phyloP scores from a whole-genome alignment of 1,140 invertebrate genomes.

The Triops longicaudatus region DNA sequence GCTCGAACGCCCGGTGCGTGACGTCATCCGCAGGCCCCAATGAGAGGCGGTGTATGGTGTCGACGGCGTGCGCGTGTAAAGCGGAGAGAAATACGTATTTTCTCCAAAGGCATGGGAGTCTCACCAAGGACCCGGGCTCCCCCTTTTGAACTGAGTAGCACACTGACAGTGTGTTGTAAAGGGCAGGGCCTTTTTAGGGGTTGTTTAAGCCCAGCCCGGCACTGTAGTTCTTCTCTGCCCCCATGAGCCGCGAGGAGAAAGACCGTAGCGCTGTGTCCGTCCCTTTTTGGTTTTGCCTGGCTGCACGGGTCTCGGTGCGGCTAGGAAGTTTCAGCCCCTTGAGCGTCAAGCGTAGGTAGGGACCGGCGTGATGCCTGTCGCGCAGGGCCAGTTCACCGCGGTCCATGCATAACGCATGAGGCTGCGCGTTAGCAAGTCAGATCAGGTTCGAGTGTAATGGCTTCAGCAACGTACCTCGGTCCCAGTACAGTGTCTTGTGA shows the following conservation, averaged over 20 bases:
- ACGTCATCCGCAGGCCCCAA: neutral
- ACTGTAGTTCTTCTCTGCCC: neutral
- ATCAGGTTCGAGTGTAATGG: conserved; percentile 29
- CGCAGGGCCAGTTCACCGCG: conserved; percentile 13
- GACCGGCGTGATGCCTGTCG: conserved; percentile 5
- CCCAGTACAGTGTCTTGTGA: conserved; percentile 28
- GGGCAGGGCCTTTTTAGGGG: neutral
- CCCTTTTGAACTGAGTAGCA: neutral
- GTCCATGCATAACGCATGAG: conserved; percentile 28
- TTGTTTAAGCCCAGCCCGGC: conserved; percentile 8
- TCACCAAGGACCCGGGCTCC: neutral
- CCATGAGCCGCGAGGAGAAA: neutral
- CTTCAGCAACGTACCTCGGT: conserved; percentile 27
- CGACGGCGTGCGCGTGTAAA: neutral
- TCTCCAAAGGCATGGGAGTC: neutral
- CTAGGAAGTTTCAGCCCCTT: neutral
- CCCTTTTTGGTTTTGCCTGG: neutral
- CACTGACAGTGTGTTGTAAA: neutral
- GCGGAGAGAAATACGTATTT: neutral
- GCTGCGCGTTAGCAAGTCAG: conserved; percentile 29
- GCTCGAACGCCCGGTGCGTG: neutral
- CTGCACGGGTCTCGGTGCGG: neutral
- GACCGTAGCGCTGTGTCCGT: neutral
- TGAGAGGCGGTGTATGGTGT: neutral
- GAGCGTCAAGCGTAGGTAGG: conserved; percentile 1